A percentile compares a stretch with the other conserved stretches of the same genome.
Evolutionary conservation across 2,797 vertebrate genomes (phyloP).

Genomic region (Sardinella longiceps): DNA sequence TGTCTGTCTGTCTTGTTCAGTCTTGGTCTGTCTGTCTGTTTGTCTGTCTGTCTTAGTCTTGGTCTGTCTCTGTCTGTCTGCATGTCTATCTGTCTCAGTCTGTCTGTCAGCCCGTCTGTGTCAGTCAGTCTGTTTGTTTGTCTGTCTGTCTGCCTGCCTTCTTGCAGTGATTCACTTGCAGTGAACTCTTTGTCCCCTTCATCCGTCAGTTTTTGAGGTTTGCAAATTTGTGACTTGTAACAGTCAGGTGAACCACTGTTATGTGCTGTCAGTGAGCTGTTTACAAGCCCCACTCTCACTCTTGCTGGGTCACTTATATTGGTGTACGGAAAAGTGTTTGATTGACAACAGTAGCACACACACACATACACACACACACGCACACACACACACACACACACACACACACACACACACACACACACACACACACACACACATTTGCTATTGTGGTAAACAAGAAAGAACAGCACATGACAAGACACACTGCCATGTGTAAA

Average conservation of each 20-base stretch:
- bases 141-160: neutral
- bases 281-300: neutral
- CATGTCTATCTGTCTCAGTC: neutral
- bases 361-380: neutral
- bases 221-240: neutral
- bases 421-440: neutral
- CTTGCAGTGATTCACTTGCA: too few species aligned
- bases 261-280: neutral
- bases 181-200: neutral
- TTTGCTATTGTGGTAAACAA: neutral
- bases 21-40: too few species aligned
- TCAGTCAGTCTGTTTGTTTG: neutral
- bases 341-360: neutral
- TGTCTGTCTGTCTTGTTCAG: too few species aligned
- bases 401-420: conserved; percentile 8
- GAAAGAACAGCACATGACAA: conserved; percentile 10
- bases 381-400: neutral
- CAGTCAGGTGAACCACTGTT: neutral
- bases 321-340: neutral
- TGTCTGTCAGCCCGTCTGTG: too few species aligned
- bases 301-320: neutral
- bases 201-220: neutral
- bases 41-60: too few species aligned
- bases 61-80: neutral
- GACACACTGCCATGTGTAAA: neutral